These are phyloP conservation scores for Spinibarbus caldwelli DNA, from an alignment of 2,797 vertebrate genomes.

Conservation along the genomic window DNA sequence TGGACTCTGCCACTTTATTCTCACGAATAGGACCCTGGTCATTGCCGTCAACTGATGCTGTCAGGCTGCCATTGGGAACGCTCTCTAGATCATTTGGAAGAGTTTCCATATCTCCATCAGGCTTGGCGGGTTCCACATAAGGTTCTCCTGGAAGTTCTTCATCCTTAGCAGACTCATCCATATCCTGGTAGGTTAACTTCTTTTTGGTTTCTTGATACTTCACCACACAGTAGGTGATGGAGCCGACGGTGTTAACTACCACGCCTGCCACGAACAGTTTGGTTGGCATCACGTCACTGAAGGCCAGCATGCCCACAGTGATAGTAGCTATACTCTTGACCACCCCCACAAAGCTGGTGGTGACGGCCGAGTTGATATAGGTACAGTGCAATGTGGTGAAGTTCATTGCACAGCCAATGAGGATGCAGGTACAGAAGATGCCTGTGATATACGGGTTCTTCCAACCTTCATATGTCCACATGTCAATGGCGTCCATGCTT, in stretches of 20 bases:
- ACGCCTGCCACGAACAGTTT: slow-evolving; percentile 92
- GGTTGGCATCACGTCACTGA: slow-evolving; percentile 91
- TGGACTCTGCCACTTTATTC: slow-evolving; percentile 63
- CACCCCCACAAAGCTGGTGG: slow-evolving; percentile 98
- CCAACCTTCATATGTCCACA: slow-evolving; percentile 95
- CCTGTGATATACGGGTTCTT: slow-evolving; percentile 84
- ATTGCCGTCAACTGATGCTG: slow-evolving; percentile 55
- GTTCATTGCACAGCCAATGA: slow-evolving; percentile 98
- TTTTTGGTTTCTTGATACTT: slow-evolving; percentile 90
- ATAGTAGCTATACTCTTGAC: slow-evolving; percentile 98
- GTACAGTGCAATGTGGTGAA: slow-evolving; percentile 99
- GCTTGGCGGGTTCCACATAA: slow-evolving; percentile 67
- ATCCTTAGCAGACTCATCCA: slow-evolving; percentile 82
- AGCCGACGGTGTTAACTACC: slow-evolving; percentile 94
- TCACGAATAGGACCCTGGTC: slow-evolving; percentile 62
- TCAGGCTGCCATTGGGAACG: slow-evolving; percentile 61
- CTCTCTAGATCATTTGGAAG: slow-evolving; percentile 63
- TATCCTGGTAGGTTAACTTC: slow-evolving; percentile 89
- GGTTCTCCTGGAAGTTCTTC: slow-evolving; percentile 68
- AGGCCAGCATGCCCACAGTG: slow-evolving; percentile 96
- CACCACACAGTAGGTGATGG: slow-evolving; percentile 91
- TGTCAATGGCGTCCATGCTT: slow-evolving; percentile 89
- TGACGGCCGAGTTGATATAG: slow-evolving; percentile 98
- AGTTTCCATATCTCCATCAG: slow-evolving; percentile 65
- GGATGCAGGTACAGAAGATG: slow-evolving; percentile 86